Evolutionary conservation across 2,113 vertebrate genomes (phyloP), one percentile per base, ranked within the genome.

Genomic region (Hiodon alosoides): DNA sequence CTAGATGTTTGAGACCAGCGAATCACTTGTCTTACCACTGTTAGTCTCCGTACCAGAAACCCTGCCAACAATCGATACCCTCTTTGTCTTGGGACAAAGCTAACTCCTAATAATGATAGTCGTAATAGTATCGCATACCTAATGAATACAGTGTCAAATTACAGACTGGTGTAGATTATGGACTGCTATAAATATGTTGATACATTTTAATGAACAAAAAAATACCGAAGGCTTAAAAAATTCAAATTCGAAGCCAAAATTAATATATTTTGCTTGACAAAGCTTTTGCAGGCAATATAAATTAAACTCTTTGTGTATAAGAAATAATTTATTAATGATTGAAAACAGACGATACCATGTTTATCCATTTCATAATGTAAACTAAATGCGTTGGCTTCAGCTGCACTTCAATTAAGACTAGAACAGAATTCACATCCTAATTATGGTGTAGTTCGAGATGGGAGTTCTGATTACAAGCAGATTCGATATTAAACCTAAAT

Each of bases 391-490:
- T 51, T 17, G 77, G 74, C 58, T 71, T 73, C 58, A 16, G 47
- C 59, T 80, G 66, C 64, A 52, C 75, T 67, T 80, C 77, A 81
- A 82, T 79, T 82, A 77, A 72, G 68, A 70, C 71, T 53, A 8
- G 65, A 55, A 57, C 62, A 51, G 68, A 76, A 68, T 79, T 71
- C 70, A 72, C 55, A 64, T 53, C 71, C 77, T 74, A 79, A 77
- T 78, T 47, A 17, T 72, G 64, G 54, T 76, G 76, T 79, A 67
- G 81, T 75, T 61, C 68, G 73, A 80, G 60, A 55, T 6, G 4
- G 73, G 53, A 67, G 73, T 67, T 79, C 17, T 72, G 79, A 59
- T 79, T 72, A 74, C 73, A 72, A 74, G 74, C 77, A 71, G 69
- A 73, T 78, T 81, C 76, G 71, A 55, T 74, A 72, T 79, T 64